These are phyloP conservation scores for Carassius carassius DNA, from an alignment of 2,113 vertebrate species.

Conservation along the genomic window DNA sequence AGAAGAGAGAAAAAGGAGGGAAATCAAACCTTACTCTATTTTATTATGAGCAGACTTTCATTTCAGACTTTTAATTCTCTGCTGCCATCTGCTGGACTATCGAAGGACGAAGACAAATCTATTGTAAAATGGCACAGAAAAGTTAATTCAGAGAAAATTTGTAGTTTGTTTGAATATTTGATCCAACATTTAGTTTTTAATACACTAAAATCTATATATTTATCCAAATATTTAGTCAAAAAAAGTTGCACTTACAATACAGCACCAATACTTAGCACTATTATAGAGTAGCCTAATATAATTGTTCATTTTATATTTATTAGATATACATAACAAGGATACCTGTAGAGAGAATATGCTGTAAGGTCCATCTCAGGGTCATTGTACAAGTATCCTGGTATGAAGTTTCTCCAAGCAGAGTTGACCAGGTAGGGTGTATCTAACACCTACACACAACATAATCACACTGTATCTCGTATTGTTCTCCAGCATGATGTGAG, in stretches of 20 bases:
- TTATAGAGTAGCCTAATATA: not conserved
- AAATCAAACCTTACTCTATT: too few relatives aligned
- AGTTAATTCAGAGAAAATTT: not conserved
- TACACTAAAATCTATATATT: not conserved
- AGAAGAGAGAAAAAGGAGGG: not conserved
- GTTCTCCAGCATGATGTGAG: not conserved
- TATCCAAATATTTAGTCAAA: too few relatives aligned
- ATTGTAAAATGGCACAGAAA: not conserved
- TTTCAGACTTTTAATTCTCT: conserved; percentile 42
- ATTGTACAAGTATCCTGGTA: conserved; percentile 85
- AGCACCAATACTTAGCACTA: not conserved
- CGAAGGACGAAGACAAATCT: not conserved
- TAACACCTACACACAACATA: conserved; percentile 79
- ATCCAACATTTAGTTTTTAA: not conserved
- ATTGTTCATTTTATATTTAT: not conserved
- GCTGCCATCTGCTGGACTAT: conserved; percentile 64
- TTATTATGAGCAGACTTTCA: not conserved
- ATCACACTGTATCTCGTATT: not conserved
- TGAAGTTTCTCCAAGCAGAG: conserved; percentile 85
- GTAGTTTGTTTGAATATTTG: not conserved
- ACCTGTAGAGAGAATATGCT: conserved; percentile 93
- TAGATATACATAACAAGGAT: conserved; percentile 40
- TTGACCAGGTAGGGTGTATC: conserved; percentile 89
- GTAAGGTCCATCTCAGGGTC: conserved; percentile 86
- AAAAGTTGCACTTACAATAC: too few relatives aligned